Base-by-base conservation (phyloP, 2,113 vertebrate genomes). In the Sula dactylatra region DNA sequence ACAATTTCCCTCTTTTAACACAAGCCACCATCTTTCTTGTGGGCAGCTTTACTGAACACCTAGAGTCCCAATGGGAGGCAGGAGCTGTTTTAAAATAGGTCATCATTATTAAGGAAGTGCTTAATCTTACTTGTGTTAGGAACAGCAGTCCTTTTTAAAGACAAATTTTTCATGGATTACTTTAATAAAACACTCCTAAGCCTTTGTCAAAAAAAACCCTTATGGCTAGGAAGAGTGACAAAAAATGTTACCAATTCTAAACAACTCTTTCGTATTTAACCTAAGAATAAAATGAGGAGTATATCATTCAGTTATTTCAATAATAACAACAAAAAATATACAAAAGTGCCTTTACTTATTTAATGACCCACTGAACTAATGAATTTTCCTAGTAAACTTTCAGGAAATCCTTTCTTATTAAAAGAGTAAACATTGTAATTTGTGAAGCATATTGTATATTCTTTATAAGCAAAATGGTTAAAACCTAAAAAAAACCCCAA, bases 11-110 rank as follows among this genome's bases (percentile, higher is more conserved):
- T 52, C 29, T 88, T 90, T 42, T 50, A 85, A 82, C 49, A 88
- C 31, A 91, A 90, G 81, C 34, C 31, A 87, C 36, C 31, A 66
- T 55, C 59, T 67, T 96, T 82, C 58, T 66, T 80, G 32, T 62
- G 42, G 82, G 45, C 64, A 95, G 64, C 59, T 88, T 86, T 88
- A 71, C 54, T 58, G 54, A 91, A 94, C 38, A 65, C 50, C 50
- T 32, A 86, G 64, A 62, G 26, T 26, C n/a, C 44, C 82, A 92
- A 59, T 11, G 50, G 55, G 34, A 90, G 25, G 54, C 62, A 80
- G 50, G 26, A 86, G 69, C 50, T 78, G 8, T 55, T 90, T 92
- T 90, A 92, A 96, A 97, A 92, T 66, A 92, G 71, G 90, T 94
- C 90, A 92, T 66, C 24, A 12, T 70, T 88, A 78, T 44, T 64